Conservation (phyloP, 2,888 invertebrate species). For the Euzetes globulus region DNA sequence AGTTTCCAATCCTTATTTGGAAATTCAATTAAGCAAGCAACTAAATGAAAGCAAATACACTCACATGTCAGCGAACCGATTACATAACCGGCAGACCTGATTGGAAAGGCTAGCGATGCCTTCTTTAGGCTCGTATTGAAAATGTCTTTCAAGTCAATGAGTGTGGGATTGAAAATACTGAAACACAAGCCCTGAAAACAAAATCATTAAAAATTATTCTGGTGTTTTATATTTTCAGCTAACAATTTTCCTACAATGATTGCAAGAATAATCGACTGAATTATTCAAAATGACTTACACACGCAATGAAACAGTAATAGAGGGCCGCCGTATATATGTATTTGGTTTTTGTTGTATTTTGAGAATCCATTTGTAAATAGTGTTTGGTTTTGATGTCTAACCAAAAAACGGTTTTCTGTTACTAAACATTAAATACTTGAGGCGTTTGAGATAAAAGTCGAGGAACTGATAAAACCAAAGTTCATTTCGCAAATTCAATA, state of each 20-base stretch:
- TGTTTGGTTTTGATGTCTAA: background rate
- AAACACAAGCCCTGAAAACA: conserved; percentile 32
- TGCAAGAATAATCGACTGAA: background rate
- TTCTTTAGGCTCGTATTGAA: conserved; percentile 9
- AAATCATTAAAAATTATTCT: background rate
- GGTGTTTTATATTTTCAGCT: background rate
- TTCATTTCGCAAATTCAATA: too few species aligned
- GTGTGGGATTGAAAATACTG: conserved; percentile 34
- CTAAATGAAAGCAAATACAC: background rate
- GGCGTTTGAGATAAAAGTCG: too few species aligned
- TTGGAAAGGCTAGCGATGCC: conserved; percentile 29
- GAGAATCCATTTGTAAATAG: background rate
- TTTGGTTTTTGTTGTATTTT: background rate
- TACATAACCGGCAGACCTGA: conserved; percentile 24
- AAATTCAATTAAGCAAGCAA: background rate
- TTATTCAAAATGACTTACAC: conserved; percentile 16
- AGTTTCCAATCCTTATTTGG: too few species aligned
- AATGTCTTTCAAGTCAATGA: conserved; percentile 21
- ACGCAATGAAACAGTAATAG: conserved; percentile 30
- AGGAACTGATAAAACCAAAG: too few species aligned
- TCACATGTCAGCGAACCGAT: conserved; percentile 31
- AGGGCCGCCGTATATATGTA: conserved; percentile 24
- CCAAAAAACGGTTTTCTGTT: too few species aligned
- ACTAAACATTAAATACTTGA: too few species aligned
- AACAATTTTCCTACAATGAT: background rate